Base-by-base conservation (phyloP, 30 jellyfish, hydroid and myxozoan genomes). In the Cassiopea andromeda region DNA sequence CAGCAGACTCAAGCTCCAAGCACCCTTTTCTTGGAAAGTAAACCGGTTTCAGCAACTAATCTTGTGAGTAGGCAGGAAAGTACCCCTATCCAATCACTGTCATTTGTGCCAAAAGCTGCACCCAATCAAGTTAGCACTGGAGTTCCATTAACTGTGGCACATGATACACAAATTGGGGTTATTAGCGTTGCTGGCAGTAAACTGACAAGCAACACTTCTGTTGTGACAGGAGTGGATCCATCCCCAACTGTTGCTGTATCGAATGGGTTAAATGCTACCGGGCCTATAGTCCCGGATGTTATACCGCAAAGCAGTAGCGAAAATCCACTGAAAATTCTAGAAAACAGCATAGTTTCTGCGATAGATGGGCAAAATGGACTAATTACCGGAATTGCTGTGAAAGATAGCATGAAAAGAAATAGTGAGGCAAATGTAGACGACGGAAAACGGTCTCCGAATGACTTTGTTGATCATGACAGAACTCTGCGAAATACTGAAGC, bases 401-500 rank as follows among this genome's bases (percentile, higher is more conserved):
- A 43, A 4, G 79, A 43, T 2, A 38, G 43, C 79, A 70, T 19
- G 50, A 3, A 70, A 8, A 1, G 15, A 9, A 8, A 1, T 43
- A 70, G 6, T 70, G 79, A 70, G 4, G 79, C 3, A 50, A 43
- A 3, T 1, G 8, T 2, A 1, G 7, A 8, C 14, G 79, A 70
- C n/a, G 14, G 48, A 15, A 27, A 70, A 70, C 79, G 50, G 14
- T 4, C 79, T 1, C 54, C 38, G 48, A 7, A n/a, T 4, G n/a
- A 70, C 79, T 4, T 69, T 47, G 94, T 84, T 1, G 94, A 87
- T 45, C 94, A 90, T 9, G 82, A 72, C 59, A 69, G 78, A 43
- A 68, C 77, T 44, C 80, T 87, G 17, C 75, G 76, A 43, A 87
- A 87, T 73, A 49, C 90, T 0, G 94, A 87, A 50, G 67, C 94